Conservation (phyloP, 1,140 invertebrate genomes). For the Neotoxoptera formosana region DNA sequence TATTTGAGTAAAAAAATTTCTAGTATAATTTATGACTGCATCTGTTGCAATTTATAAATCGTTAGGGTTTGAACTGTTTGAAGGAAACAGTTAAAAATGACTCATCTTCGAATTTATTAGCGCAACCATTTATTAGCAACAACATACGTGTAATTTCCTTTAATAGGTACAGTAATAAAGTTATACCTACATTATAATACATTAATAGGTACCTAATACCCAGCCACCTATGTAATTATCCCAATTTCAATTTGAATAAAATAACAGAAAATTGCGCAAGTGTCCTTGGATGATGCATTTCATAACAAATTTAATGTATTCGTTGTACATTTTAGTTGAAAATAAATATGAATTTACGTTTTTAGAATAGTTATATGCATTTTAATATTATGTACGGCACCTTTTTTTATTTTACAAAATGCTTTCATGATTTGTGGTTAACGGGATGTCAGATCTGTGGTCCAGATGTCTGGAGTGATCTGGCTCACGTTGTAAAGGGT, state of each 20-base stretch:
- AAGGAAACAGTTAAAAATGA: not conserved
- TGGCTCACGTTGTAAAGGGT: slow-evolving; percentile 55
- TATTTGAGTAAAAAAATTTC: not conserved
- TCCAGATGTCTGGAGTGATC: slow-evolving; percentile 58
- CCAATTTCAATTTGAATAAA: not conserved
- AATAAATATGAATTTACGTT: not conserved
- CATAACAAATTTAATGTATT: not conserved
- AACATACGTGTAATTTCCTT: not conserved
- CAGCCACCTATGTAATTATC: not conserved
- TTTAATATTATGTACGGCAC: not conserved
- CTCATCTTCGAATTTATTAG: not conserved
- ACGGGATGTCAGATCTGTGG: slow-evolving; percentile 52
- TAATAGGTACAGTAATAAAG: too few species aligned
- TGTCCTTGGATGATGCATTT: slow-evolving; percentile 29
- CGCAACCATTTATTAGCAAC: too few species aligned
- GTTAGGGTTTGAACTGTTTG: too few species aligned
- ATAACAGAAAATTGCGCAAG: not conserved
- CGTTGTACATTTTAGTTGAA: not conserved
- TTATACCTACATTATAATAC: not conserved
- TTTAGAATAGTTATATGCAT: not conserved
- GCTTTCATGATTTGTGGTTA: slow-evolving; percentile 38
- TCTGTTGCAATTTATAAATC: not conserved
- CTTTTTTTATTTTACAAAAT: slow-evolving; percentile 42
- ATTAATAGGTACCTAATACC: not conserved
- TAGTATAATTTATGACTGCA: not conserved